These are phyloP conservation scores for Neoarius graeffei DNA, from an alignment of 2,113 vertebrate species.

Conservation along the genomic window DNA sequence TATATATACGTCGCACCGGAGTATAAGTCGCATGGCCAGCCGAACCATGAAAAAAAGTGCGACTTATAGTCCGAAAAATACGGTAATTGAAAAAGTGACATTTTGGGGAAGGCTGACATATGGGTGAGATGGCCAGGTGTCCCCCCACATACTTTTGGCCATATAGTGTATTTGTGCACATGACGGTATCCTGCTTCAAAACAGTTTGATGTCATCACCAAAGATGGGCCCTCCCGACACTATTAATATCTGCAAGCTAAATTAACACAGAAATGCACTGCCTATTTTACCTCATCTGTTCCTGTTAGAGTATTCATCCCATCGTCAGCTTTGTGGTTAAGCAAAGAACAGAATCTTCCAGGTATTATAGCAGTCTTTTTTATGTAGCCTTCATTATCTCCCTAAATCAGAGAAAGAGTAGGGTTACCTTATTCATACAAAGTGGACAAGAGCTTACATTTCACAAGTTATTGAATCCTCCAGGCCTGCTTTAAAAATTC, in stretches of 20 bases:
- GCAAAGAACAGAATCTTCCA: conserved; percentile 3
- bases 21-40: too few species aligned
- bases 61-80: too few species aligned
- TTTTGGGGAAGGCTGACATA: not conserved
- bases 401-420: conserved; percentile 50
- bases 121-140: not conserved
- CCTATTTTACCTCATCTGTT: conserved; percentile 5
- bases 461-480: not conserved
- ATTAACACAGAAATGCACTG: not conserved
- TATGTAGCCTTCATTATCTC: conserved; percentile 70
- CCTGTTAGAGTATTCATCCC: not conserved
- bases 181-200: not conserved
- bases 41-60: too few species aligned
- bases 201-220: not conserved
- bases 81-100: not conserved
- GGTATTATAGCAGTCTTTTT: conserved; percentile 68
- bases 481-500: conserved; percentile 17
- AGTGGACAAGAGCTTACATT: not conserved
- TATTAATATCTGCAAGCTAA: not conserved
- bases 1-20: too few species aligned
- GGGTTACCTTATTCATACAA: not conserved
- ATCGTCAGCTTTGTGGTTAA: not conserved
- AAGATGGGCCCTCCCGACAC: too few species aligned
- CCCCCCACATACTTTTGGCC: not conserved
- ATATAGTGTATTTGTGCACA: not conserved